A percentile compares a stretch with the other conserved stretches of the same genome.
phyloP scores from a whole-genome alignment of 2,113 vertebrate genomes.

The Erythrolamprus reginae region DNA sequence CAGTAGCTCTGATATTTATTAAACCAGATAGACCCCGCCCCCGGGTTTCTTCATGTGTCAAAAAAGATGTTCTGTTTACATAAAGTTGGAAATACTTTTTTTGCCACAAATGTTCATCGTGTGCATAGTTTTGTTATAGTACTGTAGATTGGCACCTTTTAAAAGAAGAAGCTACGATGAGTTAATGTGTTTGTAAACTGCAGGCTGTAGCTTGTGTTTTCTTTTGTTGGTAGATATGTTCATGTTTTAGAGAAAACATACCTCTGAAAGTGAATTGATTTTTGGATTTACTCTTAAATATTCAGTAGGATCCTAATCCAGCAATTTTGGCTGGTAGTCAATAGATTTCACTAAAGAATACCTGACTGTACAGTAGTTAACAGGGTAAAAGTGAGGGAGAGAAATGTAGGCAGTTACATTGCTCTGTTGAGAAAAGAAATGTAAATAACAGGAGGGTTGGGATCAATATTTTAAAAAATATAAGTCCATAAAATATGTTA shows the following conservation, averaged over 20 bases:
- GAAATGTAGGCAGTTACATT: background rate
- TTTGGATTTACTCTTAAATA: background rate
- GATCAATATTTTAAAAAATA: background rate
- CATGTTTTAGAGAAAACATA: background rate
- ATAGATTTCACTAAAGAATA: background rate
- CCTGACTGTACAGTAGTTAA: background rate
- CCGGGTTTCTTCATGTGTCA: background rate
- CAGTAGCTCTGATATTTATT: background rate
- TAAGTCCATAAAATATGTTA: background rate
- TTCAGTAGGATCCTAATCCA: background rate
- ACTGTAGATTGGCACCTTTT: background rate
- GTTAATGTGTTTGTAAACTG: background rate
- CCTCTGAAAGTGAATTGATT: background rate
- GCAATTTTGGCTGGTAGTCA: background rate
- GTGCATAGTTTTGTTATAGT: background rate
- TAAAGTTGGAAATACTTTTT: background rate
- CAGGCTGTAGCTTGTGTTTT: background rate
- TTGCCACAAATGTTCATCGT: background rate
- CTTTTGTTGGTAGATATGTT: background rate
- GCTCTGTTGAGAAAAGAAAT: background rate
- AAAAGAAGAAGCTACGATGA: background rate
- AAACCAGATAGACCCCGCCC: background rate
- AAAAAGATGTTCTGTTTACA: background rate
- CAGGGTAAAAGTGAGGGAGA: too few relatives aligned
- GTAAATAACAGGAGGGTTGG: background rate